Percentiles rank a stretch among this genome's conserved stretches.
Conservation (phyloP, 2,888 invertebrate genomes). For the Chamaedrilus cognettii region DNA sequence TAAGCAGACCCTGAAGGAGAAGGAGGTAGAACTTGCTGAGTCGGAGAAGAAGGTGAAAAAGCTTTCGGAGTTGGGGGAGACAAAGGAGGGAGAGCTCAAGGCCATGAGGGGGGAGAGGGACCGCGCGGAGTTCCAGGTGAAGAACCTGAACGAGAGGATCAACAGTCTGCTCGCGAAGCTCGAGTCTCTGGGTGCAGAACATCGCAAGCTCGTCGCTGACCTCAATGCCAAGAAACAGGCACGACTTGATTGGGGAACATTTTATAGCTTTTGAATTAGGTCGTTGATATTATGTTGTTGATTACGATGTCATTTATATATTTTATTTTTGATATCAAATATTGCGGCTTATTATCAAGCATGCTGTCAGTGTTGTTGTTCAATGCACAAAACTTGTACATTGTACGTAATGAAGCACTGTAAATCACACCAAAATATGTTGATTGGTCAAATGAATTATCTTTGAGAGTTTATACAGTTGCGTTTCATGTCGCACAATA, state of each 20-base stretch:
- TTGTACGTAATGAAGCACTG: too few relatives aligned
- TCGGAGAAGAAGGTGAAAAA: conserved; percentile 12
- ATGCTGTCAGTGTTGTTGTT: too few relatives aligned
- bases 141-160: conserved; percentile 2
- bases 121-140: conserved; percentile 1
- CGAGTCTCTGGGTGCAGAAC: conserved; percentile 5
- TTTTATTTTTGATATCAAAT: too few relatives aligned
- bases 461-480: too few relatives aligned
- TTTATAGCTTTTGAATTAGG: neutral
- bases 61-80: conserved; percentile 3
- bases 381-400: too few relatives aligned
- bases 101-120: conserved; percentile 6
- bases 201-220: conserved; percentile 3
- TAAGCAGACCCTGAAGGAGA: conserved; percentile 15
- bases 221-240: conserved; percentile 3
- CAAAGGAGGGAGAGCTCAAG: conserved; percentile 7
- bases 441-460: too few relatives aligned
- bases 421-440: too few relatives aligned
- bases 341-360: too few relatives aligned
- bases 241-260: neutral
- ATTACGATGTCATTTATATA: too few relatives aligned
- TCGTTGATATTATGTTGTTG: neutral
- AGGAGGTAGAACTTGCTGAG: conserved; percentile 6
- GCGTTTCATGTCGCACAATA: too few relatives aligned
- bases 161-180: conserved; percentile 6